Base-by-base conservation (phyloP, 1,140 invertebrate genomes). In the Planococcus citri region DNA sequence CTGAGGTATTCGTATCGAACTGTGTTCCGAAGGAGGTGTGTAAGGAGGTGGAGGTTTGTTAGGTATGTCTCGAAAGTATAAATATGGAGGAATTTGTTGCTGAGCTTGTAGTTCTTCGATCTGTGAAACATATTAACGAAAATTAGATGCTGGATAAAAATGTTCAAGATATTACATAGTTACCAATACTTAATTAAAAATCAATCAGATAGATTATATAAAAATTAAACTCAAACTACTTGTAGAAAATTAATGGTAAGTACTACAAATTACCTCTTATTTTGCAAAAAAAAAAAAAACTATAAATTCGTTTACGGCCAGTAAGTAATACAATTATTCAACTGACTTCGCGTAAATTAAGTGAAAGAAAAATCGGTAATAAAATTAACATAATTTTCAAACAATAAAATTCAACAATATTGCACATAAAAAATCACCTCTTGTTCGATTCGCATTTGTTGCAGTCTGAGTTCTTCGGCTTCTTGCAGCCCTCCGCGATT, bases 11-110 rank as follows among this genome's bases (percentile, higher is more conserved):
- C 24, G 41, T 25, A 64, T 6, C 6, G 10, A 12, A 12, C 4
- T 73, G 4, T 74, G 78, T 0, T 76, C 77, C 1, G 73, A 75
- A 14, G 83, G 85, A 20, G 83, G 86, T 8, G 83, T 86, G 72
- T 88, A 89, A 0, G 87, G 87, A 0, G 87, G 87, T 8, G 87
- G 87, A 10, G 86, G 86, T 75, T 88, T 88, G 72, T 86, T 85
- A n/a, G 86, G 85, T 70, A 87, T 86, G 75, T 86, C 84, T 37
- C 85, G 77, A 12, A 86, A 79, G 70, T 83, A 86, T 41, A 80
- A 74, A 70, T 81, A 84, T 0, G 75, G 74, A 1, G 82, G 81
- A 24, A 81, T 78, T 72, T 83, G 80, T 72, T 83, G 80, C 72
- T 80, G 77, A 68, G 81, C 78, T 77, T 85, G 83, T 8, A 85